Percentiles rank a stretch among this genome's conserved stretches.
These are phyloP conservation scores for Clepsis dumicolana DNA, from an alignment of 2,888 invertebrate species.

Conservation along the genomic window DNA sequence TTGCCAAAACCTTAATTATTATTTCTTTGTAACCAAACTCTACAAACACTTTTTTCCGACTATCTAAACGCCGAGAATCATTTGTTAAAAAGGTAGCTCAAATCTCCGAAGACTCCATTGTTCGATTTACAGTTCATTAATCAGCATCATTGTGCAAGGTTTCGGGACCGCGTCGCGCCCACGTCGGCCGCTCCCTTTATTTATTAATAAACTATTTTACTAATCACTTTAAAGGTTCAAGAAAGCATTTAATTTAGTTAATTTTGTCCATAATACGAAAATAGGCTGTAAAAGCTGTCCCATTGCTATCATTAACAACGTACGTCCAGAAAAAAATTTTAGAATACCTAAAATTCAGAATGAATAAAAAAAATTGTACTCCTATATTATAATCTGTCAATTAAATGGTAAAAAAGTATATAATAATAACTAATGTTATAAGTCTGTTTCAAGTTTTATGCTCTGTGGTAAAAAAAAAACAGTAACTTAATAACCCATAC, in stretches of 20 bases:
- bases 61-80: constrained; percentile 39
- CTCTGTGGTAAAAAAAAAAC: too few relatives aligned
- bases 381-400: too few relatives aligned
- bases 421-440: too few relatives aligned
- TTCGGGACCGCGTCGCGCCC: constrained; percentile 70
- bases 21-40: constrained; percentile 15
- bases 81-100: constrained; percentile 56
- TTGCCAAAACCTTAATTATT: background rate
- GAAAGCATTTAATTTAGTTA: background rate
- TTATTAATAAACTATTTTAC: constrained; percentile 31
- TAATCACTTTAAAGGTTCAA: constrained; percentile 9
- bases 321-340: too few relatives aligned
- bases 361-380: too few relatives aligned
- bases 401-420: too few relatives aligned
- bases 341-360: too few relatives aligned
- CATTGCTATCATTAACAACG: too few relatives aligned
- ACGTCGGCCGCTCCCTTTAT: constrained; percentile 50
- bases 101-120: constrained; percentile 66
- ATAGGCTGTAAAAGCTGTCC: background rate
- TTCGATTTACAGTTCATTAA: constrained; percentile 82
- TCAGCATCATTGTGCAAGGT: constrained; percentile 66
- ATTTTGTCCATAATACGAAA: background rate
- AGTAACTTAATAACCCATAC: too few relatives aligned
- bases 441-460: too few relatives aligned
- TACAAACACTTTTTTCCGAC: constrained; percentile 37